Percentiles rank a stretch among this genome's conserved stretches.
Evolutionary conservation across 2,888 invertebrate genomes (phyloP).

Genomic region (Danaus chrysippus): DNA sequence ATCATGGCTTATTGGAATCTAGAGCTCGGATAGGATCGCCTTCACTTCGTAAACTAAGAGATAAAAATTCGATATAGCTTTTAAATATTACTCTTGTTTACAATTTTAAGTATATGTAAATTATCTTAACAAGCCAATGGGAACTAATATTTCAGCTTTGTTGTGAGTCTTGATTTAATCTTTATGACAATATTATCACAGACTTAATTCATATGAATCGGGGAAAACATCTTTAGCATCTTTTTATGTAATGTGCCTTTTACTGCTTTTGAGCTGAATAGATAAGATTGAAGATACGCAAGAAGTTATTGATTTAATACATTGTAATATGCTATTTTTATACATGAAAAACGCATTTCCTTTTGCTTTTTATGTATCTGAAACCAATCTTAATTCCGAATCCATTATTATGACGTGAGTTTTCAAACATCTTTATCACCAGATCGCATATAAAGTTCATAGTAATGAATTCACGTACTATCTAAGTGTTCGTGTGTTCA

Average conservation of each 20-base stretch:
- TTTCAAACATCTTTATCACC: background rate
- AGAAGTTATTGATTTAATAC: too few species aligned
- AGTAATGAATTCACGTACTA: constrained; percentile 12
- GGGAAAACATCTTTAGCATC: background rate
- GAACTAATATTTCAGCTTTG: constrained; percentile 4
- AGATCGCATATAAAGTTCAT: background rate
- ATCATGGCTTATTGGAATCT: constrained; percentile 45
- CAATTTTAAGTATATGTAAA: constrained; percentile 19
- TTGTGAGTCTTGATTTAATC: constrained; percentile 1
- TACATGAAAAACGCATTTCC: too few species aligned
- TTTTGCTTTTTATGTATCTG: too few species aligned
- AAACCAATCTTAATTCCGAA: background rate
- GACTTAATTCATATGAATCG: background rate
- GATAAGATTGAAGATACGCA: too few species aligned
- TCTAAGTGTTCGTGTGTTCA: constrained; percentile 22
- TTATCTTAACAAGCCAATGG: constrained; percentile 9
- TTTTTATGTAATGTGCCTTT: background rate
- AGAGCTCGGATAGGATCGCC: constrained; percentile 32
- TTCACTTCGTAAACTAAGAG: constrained; percentile 30
- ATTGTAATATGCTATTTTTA: too few species aligned
- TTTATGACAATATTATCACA: constrained; percentile 1
- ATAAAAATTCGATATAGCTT: constrained; percentile 23
- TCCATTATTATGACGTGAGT: background rate
- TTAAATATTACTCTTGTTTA: constrained; percentile 20
- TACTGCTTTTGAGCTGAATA: too few species aligned